These are phyloP conservation scores for Sinocyclocheilus rhinocerous DNA, from an alignment of 2,113 vertebrate genomes.

Conservation along the genomic window DNA sequence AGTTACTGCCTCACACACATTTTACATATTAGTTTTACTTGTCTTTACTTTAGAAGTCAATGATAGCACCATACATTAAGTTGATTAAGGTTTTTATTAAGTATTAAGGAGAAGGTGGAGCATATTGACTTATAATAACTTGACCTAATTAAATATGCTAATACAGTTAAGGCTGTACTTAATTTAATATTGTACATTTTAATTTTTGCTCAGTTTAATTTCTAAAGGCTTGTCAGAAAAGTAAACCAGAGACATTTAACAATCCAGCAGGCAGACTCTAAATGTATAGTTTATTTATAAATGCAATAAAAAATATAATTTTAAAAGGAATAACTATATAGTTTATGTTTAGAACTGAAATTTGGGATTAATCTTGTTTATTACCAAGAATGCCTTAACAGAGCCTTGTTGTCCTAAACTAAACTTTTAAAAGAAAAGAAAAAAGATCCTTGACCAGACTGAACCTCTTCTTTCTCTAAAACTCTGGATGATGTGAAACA, in stretches of 20 bases:
- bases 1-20: background rate
- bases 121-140: background rate
- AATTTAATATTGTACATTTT: background rate
- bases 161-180: too few species aligned
- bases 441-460: slow-evolving; percentile 36
- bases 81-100: too few species aligned
- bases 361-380: too few species aligned
- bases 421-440: slow-evolving; percentile 27
- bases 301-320: background rate
- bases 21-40: background rate
- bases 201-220: background rate
- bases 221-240: background rate
- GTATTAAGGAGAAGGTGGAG: background rate
- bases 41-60: background rate
- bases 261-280: background rate
- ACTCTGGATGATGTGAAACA: slow-evolving; percentile 51
- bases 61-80: too few species aligned
- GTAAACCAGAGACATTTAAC: background rate
- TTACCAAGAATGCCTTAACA: background rate
- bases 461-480: slow-evolving; percentile 38
- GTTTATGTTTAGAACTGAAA: too few species aligned
- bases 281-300: background rate
- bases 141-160: background rate
- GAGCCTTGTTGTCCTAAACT: slow-evolving; percentile 11
- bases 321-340: too few species aligned